A percentile compares a stretch with the other conserved stretches of the same genome.
Conservation (phyloP, 2,797 vertebrate species). For the Rhynchotus rufescens region DNA sequence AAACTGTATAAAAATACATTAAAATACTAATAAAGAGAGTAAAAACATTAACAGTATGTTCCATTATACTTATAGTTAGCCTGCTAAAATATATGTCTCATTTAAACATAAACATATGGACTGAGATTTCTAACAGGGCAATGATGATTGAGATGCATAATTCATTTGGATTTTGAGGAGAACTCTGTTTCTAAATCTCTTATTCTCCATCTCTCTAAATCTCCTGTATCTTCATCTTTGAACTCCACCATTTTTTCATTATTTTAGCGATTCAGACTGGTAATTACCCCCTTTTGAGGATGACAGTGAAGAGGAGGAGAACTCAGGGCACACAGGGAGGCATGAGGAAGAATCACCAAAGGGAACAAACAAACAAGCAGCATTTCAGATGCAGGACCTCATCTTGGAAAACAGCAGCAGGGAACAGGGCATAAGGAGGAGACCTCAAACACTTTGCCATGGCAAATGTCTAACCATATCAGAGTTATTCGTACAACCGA, state of each 20-base stretch:
- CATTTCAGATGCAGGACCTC: slow-evolving; percentile 79
- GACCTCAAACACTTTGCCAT: background rate
- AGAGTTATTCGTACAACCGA: background rate
- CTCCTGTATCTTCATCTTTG: background rate
- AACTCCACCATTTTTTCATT: background rate
- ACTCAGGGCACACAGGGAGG: slow-evolving; percentile 50
- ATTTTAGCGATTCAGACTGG: slow-evolving; percentile 77
- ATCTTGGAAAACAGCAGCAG: background rate
- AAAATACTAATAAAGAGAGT: background rate
- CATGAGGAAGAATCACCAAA: slow-evolving; percentile 66
- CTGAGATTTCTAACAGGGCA: background rate
- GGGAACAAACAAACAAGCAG: slow-evolving; percentile 52
- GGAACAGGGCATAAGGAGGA: background rate
- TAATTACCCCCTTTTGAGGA: slow-evolving; percentile 80
- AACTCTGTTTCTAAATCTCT: background rate
- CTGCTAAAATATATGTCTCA: background rate
- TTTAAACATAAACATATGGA: background rate
- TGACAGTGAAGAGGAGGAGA: slow-evolving; percentile 81
- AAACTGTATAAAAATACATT: background rate
- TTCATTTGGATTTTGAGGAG: background rate
- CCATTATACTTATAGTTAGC: background rate
- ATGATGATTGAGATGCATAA: background rate
- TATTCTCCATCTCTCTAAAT: background rate
- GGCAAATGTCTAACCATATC: background rate
- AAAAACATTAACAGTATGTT: background rate